Base-by-base conservation (phyloP, 2,113 vertebrate genomes). In the Propithecus coquereli region DNA sequence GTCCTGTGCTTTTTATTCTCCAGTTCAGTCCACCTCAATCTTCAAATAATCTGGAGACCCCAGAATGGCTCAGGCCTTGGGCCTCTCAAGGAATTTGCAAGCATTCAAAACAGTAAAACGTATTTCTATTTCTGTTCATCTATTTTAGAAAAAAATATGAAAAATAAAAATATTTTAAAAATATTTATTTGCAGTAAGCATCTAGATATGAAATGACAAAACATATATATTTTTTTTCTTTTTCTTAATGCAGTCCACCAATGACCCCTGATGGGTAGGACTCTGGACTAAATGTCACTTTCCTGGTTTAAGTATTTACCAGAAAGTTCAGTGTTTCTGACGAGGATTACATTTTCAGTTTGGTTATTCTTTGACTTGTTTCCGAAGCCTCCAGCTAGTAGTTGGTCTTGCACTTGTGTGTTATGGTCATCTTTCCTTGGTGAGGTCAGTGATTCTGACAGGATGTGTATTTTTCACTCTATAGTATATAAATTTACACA, bases 391-490 rank as follows among this genome's bases (percentile, higher is more conserved):
- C 54, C 27, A 98, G 93, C 43, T 91, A 94, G 81, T 88, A 89
- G 25, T 96, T 96, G 52, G 73, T 92, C 77, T 95, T 96, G 57
- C 23, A 94, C 74, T 96, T 88, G 50, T 20, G 70, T 91, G 66
- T 86, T 88, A 52, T 40, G 43, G 52, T 73, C 70, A 87, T 97
- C 43, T 81, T 95, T 94, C 77, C 81, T 91, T 84, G 32, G 70
- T 90, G 47, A 95, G 73, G 91, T 96, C 88, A 96, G 83, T 95
- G 83, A 85, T 96, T 94, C 59, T 95, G 93, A 96, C 91, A 97
- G 25, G 57, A 91, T 97, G n/a, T 92, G 11, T 96, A 96, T 87
- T 94, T 96, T 94, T 96, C 47, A 91, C 66, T 86, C 45, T 85
- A 66, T 63, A 74, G 23, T 90, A 84, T 89, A 90, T 94, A 96